Evolutionary conservation across 2,888 invertebrate genomes (phyloP).

Genomic region (Allygus modestus): DNA sequence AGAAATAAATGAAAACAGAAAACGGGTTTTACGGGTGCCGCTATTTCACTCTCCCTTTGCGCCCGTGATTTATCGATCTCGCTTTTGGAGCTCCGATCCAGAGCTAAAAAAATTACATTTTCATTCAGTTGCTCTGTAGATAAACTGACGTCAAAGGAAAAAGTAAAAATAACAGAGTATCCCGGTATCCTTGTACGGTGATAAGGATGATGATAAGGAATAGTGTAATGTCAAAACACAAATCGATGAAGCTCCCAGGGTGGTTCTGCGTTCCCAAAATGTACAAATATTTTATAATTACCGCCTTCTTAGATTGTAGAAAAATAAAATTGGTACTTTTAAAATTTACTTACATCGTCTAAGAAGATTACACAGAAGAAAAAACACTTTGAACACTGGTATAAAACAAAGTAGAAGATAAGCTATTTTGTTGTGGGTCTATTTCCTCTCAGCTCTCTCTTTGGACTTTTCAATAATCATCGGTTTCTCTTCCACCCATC

Average conservation of each 20-base stretch:
- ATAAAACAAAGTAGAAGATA: constrained; percentile 68
- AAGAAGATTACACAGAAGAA: constrained; percentile 67
- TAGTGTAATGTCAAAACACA: constrained; percentile 41
- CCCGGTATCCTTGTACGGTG: constrained; percentile 10
- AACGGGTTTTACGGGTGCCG: constrained; percentile 50
- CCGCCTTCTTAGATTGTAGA: background rate
- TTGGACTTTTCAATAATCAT: constrained; percentile 70
- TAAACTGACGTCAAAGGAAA: background rate
- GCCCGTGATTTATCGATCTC: constrained; percentile 54
- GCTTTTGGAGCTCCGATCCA: background rate
- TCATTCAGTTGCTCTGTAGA: constrained; percentile 1
- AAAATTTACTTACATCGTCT: constrained; percentile 62
- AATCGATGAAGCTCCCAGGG: constrained; percentile 36
- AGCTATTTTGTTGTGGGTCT: constrained; percentile 77
- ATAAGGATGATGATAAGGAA: constrained; percentile 40
- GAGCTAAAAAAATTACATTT: background rate
- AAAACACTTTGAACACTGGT: constrained; percentile 67
- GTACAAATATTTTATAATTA: background rate
- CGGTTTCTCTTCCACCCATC: constrained; percentile 69
- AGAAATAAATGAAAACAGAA: constrained; percentile 49
- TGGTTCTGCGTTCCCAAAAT: background rate
- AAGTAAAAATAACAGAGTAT: background rate
- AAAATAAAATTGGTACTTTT: constrained; percentile 6
- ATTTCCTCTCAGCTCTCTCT: constrained; percentile 76
- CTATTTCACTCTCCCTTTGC: constrained; percentile 50